Conservation (phyloP, 2,113 vertebrate genomes). For the Globicephala melas region DNA sequence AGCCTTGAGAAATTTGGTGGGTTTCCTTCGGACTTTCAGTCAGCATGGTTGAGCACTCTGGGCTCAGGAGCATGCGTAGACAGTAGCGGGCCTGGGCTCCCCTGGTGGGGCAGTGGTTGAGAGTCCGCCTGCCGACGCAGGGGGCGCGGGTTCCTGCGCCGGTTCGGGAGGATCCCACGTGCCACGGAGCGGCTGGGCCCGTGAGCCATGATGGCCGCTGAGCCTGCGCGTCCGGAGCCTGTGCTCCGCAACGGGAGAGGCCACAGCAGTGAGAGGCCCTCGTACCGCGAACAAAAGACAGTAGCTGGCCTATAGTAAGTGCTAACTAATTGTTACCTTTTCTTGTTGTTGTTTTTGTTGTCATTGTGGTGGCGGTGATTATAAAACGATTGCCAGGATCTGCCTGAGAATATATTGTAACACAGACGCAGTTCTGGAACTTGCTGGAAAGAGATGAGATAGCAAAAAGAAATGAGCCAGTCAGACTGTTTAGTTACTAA, state of each 20-base stretch:
- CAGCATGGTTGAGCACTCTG: background rate
- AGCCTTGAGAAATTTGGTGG: background rate
- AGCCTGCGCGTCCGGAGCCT: too few relatives aligned
- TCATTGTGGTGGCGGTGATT: background rate
- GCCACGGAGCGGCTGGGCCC: too few relatives aligned
- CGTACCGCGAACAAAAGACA: too few relatives aligned
- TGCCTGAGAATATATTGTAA: background rate
- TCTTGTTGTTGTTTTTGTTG: background rate
- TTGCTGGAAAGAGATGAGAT: background rate
- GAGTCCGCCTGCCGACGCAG: too few relatives aligned
- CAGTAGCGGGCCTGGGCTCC: background rate
- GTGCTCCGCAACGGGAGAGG: too few relatives aligned
- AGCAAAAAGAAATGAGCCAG: background rate
- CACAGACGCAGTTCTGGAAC: background rate
- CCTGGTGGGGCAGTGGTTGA: too few relatives aligned
- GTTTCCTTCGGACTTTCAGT: background rate
- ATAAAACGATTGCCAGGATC: background rate
- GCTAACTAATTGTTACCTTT: background rate
- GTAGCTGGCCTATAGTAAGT: background rate
- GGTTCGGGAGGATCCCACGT: too few relatives aligned
- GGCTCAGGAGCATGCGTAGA: background rate
- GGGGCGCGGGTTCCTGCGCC: too few relatives aligned
- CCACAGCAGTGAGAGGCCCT: too few relatives aligned
- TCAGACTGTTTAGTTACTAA: conserved; percentile 3
- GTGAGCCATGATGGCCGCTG: too few relatives aligned